phyloP scores from a whole-genome alignment of 2,113 vertebrate genomes.

The Gavia stellata region DNA sequence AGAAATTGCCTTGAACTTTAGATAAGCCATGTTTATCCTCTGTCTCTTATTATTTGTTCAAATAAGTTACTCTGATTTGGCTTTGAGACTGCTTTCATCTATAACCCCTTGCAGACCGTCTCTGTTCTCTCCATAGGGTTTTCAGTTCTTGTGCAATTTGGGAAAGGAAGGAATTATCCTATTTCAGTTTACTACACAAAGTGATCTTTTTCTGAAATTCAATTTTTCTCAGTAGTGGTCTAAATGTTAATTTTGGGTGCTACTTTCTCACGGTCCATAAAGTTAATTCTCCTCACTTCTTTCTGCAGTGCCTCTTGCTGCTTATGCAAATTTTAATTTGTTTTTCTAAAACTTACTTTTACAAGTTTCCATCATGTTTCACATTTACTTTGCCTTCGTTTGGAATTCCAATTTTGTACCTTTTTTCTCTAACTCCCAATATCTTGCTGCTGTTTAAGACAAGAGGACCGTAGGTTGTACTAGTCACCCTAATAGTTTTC shows the following conservation, averaged over 20 bases:
- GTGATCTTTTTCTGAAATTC: neutral
- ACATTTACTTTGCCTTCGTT: neutral
- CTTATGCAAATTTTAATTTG: neutral
- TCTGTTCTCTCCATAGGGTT: neutral
- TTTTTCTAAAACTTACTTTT: neutral
- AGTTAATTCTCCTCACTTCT: neutral
- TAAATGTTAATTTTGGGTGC: neutral
- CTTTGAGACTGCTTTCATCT: neutral
- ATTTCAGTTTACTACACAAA: neutral
- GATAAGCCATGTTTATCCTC: accelerated
- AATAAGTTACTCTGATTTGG: neutral
- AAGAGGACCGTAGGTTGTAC: neutral
- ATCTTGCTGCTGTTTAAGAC: neutral
- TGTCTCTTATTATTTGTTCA: neutral
- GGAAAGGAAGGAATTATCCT: neutral
- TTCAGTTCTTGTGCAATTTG: neutral
- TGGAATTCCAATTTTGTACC: neutral
- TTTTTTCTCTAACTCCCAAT: neutral
- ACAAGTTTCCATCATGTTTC: neutral
- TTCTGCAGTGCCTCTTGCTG: neutral
- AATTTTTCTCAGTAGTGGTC: neutral
- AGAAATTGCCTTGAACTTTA: neutral
- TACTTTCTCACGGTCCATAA: neutral
- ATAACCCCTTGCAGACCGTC: neutral
- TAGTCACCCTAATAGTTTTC: neutral